Evolutionary conservation across 2,113 vertebrate genomes (phyloP), one percentile per base, ranked within the genome.

Genomic region (Actenoides hombroni): DNA sequence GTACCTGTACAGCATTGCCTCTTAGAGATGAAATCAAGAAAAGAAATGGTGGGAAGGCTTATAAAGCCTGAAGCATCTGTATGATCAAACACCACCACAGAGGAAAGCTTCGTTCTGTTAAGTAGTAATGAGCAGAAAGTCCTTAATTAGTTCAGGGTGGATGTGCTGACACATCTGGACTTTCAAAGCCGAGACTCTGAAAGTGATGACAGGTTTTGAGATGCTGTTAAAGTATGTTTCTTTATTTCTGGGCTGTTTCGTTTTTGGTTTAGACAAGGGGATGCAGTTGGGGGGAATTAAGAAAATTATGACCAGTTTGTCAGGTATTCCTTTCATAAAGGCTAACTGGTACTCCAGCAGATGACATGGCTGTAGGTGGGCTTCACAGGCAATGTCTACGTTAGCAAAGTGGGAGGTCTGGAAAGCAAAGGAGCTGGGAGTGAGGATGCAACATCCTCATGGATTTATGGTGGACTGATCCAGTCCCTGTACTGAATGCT

Each of bases 301-400:
- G 21, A 53, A 33, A 87, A 16, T 16, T 70, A 8, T 7, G 8
- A 63, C 6, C 46, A 48, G 10, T 69, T 91, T 88, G 76, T 73
- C 51, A 48, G 51, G 24, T 26, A 5, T 42, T 56, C 1, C 1
- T 40, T 70, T 70, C 8, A 2, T 63, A 44, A 81, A 74, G 24
- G 40, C 51, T 54, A 26, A 59, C 4, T 20, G 40, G 46, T 28
- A 4, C 35, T 77, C 7, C n/a, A 65, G 42, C 23, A 75, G 20
- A 26, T 40, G 49, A 11, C 39, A 5, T 44, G 24, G 8, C 40
- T 18, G 4, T 33, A 49, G 39, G 31, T 40, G 12, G 28, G 15
- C 54, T 84, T 74, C 56, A 21, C 7, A 39, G 53, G 33, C 13
- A 5, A 12, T 3, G 0, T 42, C 48, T 20, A 0, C 17, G 16